A percentile compares a stretch with the other conserved stretches of the same genome.
Conservation (phyloP, 2,113 vertebrate species). For the Tyrannus savana region DNA sequence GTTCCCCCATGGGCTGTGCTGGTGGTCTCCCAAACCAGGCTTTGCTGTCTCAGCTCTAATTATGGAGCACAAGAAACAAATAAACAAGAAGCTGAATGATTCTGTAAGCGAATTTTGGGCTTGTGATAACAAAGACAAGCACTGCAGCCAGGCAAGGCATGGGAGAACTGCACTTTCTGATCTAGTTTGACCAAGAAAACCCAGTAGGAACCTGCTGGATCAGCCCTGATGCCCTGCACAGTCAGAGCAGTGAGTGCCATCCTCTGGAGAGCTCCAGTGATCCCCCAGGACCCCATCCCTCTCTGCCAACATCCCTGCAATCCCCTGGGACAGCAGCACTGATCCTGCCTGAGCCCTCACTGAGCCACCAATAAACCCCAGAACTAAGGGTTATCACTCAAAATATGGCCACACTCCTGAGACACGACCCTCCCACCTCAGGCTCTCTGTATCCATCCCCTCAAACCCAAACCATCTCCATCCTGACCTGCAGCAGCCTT, state of each 20-base stretch:
- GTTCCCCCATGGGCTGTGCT: background rate
- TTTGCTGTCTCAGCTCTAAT: background rate
- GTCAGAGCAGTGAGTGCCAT: background rate
- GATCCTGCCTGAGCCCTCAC: background rate
- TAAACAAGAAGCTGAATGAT: background rate
- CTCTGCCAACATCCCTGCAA: background rate
- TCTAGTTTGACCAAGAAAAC: background rate
- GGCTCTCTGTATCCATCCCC: fast-evolving
- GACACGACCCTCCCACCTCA: background rate
- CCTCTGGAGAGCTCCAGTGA: background rate
- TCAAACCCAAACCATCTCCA: background rate
- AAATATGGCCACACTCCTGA: background rate
- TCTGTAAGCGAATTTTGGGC: background rate
- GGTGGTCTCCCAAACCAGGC: background rate
- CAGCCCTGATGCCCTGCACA: background rate
- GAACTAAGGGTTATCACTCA: fast-evolving
- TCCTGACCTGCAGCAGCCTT: background rate
- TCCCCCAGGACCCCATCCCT: background rate
- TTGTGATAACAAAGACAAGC: conserved; percentile 16
- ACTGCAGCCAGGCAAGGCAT: background rate
- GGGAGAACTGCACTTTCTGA: background rate
- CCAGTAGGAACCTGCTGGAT: background rate
- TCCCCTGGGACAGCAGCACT: background rate
- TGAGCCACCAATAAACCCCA: background rate
- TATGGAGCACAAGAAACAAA: background rate